Percentiles rank a stretch among this genome's conserved stretches.
These are phyloP conservation scores for Macropus fuliginosus DNA, from an alignment of 2,797 vertebrate genomes.

Conservation along the genomic window DNA sequence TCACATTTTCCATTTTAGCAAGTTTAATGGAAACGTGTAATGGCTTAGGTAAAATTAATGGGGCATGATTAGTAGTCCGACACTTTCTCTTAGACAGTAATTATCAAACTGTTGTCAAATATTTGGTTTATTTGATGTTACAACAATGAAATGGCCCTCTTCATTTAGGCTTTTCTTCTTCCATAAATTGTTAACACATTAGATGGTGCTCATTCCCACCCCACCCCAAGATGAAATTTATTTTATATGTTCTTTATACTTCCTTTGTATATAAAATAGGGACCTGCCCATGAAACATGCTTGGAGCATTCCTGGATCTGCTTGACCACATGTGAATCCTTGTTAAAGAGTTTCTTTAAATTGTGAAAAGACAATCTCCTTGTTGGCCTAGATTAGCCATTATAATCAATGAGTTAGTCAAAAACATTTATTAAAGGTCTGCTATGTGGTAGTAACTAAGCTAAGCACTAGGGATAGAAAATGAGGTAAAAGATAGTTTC, in stretches of 20 bases:
- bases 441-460: background rate
- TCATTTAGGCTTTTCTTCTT: background rate
- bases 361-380: background rate
- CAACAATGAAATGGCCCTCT: conserved; percentile 1
- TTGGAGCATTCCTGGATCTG: background rate
- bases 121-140: conserved; percentile 19
- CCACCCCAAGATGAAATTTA: background rate
- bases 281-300: background rate
- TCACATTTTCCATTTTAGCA: conserved; percentile 19
- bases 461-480: background rate
- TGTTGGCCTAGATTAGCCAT: background rate
- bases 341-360: background rate
- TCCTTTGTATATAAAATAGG: background rate
- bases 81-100: conserved; percentile 20
- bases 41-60: conserved; percentile 46
- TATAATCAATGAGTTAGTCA: background rate
- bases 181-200: background rate
- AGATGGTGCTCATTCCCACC: background rate
- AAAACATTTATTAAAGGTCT: background rate
- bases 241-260: background rate
- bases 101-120: conserved; percentile 16
- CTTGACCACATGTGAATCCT: background rate
- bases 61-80: conserved; percentile 7
- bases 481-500: background rate
- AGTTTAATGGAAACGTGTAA: conserved; percentile 35